Evolutionary conservation across 2,888 invertebrate species (phyloP).

Genomic region (Euphydryas editha): DNA sequence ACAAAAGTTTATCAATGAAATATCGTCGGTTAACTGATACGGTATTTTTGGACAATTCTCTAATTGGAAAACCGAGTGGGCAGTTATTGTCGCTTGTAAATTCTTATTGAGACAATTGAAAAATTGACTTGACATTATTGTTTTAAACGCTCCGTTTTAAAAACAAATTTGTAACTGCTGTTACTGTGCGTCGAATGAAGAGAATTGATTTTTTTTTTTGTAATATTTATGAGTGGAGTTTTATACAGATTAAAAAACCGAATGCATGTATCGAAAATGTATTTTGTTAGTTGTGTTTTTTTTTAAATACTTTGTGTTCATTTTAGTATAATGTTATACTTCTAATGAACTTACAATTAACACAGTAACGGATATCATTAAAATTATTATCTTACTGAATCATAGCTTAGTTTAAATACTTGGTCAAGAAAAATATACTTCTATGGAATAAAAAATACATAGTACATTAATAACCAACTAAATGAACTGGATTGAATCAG

Average conservation of each 20-base stretch:
- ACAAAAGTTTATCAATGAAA: neutral
- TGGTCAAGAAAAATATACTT: no score
- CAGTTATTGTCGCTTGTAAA: constrained; percentile 23
- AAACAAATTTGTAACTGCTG: neutral
- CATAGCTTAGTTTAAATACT: no score
- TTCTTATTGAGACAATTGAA: constrained; percentile 29
- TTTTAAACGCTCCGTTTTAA: constrained; percentile 17
- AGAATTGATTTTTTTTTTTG: neutral
- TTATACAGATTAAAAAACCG: neutral
- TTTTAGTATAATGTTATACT: no score
- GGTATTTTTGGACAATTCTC: constrained; percentile 9
- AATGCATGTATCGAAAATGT: no score
- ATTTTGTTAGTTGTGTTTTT: no score
- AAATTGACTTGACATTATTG: constrained; percentile 30
- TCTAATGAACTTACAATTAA: no score
- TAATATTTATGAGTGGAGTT: neutral
- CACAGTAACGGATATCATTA: no score
- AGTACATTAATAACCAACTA: no score
- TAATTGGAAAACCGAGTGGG: constrained; percentile 18
- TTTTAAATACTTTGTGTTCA: no score
- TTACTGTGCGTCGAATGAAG: neutral
- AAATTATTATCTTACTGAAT: no score
- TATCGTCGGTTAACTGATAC: constrained; percentile 2
- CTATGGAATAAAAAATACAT: no score
- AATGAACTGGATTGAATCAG: no score